Percentiles rank a stretch among this genome's conserved stretches.
phyloP scores from a whole-genome alignment of 1,140 invertebrate genomes.

The Cydia strobilella region DNA sequence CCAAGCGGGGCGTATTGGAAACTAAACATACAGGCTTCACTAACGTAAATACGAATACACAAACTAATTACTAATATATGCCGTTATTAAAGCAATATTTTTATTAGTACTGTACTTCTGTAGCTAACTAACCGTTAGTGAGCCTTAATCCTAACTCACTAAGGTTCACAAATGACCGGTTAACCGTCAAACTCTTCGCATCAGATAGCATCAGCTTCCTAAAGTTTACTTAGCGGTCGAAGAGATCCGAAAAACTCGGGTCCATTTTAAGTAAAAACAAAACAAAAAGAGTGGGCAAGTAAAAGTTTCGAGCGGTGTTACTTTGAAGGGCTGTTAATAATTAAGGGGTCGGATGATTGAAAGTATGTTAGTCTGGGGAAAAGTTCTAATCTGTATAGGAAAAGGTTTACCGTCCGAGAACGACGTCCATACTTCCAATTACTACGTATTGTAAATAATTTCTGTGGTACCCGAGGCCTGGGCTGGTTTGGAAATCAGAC shows the following conservation, averaged over 20 bases:
- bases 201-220: not conserved
- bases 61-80: no score
- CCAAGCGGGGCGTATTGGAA: no score
- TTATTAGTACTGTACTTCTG: no score
- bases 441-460: no score
- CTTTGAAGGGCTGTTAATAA: not conserved
- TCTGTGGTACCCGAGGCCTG: no score
- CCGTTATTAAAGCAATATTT: no score
- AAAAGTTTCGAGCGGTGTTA: not conserved
- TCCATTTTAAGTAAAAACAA: not conserved
- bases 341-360: not conserved
- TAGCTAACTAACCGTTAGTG: not conserved
- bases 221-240: not conserved
- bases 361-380: not conserved
- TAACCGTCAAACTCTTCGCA: no score
- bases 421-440: no score
- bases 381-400: not conserved
- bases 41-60: no score
- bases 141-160: not conserved
- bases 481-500: no score
- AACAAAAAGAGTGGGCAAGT: not conserved
- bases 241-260: not conserved
- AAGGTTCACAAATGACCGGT: not conserved
- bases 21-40: no score
- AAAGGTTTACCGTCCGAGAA: no score